These are phyloP conservation scores for Caenorhabditis sp. DNA, from an alignment of 2,888 invertebrate genomes.

Conservation along the genomic window DNA sequence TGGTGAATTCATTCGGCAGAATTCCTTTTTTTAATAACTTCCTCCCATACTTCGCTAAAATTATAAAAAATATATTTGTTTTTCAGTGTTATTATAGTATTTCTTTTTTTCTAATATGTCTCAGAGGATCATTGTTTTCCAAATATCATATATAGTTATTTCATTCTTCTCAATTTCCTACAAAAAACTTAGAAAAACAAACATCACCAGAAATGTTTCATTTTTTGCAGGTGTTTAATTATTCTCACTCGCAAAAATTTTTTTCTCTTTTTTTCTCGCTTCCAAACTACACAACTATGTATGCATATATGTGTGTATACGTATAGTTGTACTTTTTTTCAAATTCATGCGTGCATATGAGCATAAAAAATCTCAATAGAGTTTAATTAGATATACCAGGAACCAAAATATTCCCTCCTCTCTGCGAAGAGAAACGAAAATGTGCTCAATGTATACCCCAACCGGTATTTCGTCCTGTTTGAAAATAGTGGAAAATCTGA, in stretches of 20 bases:
- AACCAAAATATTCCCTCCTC: background rate
- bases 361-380: background rate
- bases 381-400: background rate
- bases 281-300: background rate
- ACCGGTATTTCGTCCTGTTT: background rate
- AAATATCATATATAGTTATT: no score
- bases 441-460: background rate
- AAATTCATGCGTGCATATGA: background rate
- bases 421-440: background rate
- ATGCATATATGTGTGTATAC: no score
- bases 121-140: no score
- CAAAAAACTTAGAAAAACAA: no score
- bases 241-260: background rate
- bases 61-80: no score
- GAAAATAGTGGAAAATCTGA: background rate
- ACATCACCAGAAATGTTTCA: background rate
- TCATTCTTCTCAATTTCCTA: no score
- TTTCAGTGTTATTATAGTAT: no score
- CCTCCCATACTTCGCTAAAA: no score
- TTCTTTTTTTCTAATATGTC: no score
- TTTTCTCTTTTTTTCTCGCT: background rate
- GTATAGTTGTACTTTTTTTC: background rate
- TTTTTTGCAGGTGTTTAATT: background rate
- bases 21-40: no score
- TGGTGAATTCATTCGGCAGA: no score